Evolutionary conservation across 2,113 vertebrate genomes (phyloP).

Genomic region (Bubalus kerabau): DNA sequence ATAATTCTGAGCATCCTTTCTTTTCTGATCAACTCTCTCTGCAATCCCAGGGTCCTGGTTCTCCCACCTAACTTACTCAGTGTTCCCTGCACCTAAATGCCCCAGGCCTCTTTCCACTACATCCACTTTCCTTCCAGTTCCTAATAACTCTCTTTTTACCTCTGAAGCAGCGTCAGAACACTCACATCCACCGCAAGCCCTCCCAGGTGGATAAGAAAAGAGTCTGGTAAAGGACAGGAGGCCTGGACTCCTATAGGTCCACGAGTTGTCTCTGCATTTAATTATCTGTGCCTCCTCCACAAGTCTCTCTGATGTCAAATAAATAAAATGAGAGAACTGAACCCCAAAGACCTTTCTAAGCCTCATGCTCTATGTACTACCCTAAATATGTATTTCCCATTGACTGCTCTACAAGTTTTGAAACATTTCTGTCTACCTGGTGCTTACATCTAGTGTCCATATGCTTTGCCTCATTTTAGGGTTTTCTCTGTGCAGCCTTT

Average conservation of each 20-base stretch:
- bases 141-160: not conserved
- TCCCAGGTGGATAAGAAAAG: not conserved
- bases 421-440: not conserved
- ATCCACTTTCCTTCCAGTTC: not conserved
- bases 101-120: not conserved
- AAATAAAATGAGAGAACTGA: not conserved
- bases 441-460: not conserved
- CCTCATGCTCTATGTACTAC: accelerated
- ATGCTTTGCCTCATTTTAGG: not conserved
- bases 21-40: not conserved
- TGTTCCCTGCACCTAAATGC: not conserved
- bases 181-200: not conserved
- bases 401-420: not conserved
- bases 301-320: not conserved
- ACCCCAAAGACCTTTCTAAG: not conserved
- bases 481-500: not conserved
- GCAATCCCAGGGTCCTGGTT: not conserved
- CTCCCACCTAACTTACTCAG: not conserved
- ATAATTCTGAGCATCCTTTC: not conserved
- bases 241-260: not conserved
- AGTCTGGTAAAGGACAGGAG: not conserved
- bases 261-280: not conserved
- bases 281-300: not conserved
- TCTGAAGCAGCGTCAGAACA: not conserved
- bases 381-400: not conserved